These are phyloP conservation scores for Crenichthys baileyi DNA, from an alignment of 2,797 vertebrate genomes.

Conservation along the genomic window DNA sequence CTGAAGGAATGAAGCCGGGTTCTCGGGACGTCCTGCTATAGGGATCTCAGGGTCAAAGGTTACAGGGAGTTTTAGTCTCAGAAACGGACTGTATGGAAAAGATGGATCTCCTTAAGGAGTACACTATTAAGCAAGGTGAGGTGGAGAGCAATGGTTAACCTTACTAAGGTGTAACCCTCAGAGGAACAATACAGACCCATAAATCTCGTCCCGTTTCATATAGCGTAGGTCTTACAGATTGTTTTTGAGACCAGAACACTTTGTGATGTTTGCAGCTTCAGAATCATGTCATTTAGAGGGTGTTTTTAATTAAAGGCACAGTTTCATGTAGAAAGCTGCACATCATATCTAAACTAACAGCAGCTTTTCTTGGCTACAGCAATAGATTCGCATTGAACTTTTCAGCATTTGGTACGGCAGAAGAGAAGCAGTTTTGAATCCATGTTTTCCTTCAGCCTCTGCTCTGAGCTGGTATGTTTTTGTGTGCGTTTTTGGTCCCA, in stretches of 20 bases:
- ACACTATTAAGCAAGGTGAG: conserved; percentile 1
- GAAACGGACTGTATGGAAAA: background rate
- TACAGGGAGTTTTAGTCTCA: background rate
- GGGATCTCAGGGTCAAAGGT: conserved; percentile 45
- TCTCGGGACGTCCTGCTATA: conserved; percentile 50
- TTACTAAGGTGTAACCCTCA: background rate
- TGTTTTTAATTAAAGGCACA: no score
- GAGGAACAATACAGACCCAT: background rate
- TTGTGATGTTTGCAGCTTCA: no score
- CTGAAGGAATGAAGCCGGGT: conserved; percentile 68
- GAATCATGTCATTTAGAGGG: no score
- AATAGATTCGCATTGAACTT: background rate
- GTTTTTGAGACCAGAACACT: no score
- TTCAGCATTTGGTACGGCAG: background rate
- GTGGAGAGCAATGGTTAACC: background rate
- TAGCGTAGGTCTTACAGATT: background rate
- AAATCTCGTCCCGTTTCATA: background rate
- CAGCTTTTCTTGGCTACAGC: background rate
- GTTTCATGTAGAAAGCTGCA: no score
- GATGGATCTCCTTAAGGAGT: no score
- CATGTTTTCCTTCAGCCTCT: background rate
- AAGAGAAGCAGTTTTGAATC: background rate
- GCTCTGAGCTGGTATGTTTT: background rate
- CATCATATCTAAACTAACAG: no score
- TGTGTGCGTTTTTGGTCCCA: background rate